These are phyloP conservation scores for Chironomus tepperi DNA, from an alignment of 1,140 invertebrate species.

Conservation along the genomic window DNA sequence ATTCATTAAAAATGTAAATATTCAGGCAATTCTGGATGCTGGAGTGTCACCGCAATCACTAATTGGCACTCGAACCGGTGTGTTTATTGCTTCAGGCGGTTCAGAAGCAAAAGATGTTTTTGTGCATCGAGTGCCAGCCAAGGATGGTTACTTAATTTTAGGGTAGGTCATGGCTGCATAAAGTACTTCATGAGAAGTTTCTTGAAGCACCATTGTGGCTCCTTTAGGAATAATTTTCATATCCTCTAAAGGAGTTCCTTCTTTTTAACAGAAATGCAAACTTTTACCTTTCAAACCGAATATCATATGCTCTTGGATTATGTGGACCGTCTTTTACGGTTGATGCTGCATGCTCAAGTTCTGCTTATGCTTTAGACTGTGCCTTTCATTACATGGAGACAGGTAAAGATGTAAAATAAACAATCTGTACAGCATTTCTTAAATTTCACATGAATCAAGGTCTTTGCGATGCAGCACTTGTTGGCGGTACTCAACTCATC, in stretches of 20 bases:
- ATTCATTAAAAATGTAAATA: too few species aligned
- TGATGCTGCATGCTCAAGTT: conserved; percentile 87
- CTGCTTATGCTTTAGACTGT: conserved; percentile 75
- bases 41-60: conserved; percentile 43
- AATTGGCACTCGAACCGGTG: conserved; percentile 61
- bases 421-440: too few species aligned
- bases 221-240: conserved; percentile 45
- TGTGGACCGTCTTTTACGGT: conserved; percentile 72
- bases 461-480: conserved; percentile 77
- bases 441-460: conserved; percentile 53
- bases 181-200: conserved; percentile 44
- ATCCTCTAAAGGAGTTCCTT: neutral
- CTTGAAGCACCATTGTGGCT: conserved; percentile 61
- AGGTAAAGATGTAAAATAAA: neutral
- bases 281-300: conserved; percentile 84
- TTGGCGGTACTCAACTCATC: conserved; percentile 73
- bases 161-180: conserved; percentile 47
- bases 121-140: conserved; percentile 74
- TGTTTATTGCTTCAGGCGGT: conserved; percentile 66
- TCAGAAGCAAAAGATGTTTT: conserved; percentile 56
- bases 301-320: conserved; percentile 65
- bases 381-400: conserved; percentile 48
- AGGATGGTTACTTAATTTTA: conserved; percentile 66
- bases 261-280: conserved; percentile 56
- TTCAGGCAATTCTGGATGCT: conserved; percentile 49